phyloP scores from a whole-genome alignment of 2,797 vertebrate genomes.

The Enteromius paludinosus region DNA sequence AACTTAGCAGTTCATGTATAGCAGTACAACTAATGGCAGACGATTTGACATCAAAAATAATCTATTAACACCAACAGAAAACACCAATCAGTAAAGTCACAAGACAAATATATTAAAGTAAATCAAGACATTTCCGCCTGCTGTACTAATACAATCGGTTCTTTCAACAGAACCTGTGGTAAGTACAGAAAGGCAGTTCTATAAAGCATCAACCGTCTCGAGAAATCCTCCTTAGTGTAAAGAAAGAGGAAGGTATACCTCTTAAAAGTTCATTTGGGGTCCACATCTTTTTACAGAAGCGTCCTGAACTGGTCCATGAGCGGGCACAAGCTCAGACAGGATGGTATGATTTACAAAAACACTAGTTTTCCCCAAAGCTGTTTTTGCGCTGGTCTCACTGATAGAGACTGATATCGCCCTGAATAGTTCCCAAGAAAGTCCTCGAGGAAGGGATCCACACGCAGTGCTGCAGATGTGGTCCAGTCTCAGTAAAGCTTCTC shows the following conservation, averaged over 20 bases:
- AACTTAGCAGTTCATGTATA: constrained; percentile 76
- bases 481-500: constrained; percentile 33
- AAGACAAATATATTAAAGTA: constrained; percentile 77
- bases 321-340: constrained; percentile 45
- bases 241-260: constrained; percentile 62
- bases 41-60: constrained; percentile 54
- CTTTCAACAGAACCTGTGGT: constrained; percentile 95
- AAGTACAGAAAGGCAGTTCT: constrained; percentile 76
- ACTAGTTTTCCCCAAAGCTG: constrained; percentile 54
- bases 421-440: constrained; percentile 55
- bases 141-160: constrained; percentile 85
- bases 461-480: constrained; percentile 40
- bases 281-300: constrained; percentile 58
- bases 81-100: constrained; percentile 61
- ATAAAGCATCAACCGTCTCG: constrained; percentile 78
- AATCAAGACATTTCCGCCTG: constrained; percentile 75
- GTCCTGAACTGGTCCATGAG: constrained; percentile 54
- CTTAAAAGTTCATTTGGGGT: constrained; percentile 57
- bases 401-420: constrained; percentile 55
- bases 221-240: constrained; percentile 66
- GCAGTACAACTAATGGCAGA: constrained; percentile 69
- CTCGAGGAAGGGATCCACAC: constrained; percentile 57
- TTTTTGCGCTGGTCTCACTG: constrained; percentile 68
- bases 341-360: constrained; percentile 53
- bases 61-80: constrained; percentile 66